phyloP scores from a whole-genome alignment of 2,888 invertebrate species.

The Nipponacmea schrenckii region DNA sequence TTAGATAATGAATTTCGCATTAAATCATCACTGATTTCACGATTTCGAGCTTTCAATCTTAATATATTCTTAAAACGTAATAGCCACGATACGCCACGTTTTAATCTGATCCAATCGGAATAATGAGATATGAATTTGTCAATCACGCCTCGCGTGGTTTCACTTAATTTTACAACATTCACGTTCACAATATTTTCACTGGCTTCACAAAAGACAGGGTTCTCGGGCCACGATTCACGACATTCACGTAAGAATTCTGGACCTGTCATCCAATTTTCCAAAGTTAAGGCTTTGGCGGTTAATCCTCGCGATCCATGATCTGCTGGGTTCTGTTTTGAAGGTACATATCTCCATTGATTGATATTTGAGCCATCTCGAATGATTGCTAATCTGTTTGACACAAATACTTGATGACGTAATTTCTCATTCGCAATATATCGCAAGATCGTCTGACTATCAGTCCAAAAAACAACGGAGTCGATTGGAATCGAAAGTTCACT shows the following conservation, averaged over 20 bases:
- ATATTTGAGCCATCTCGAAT: slow-evolving; percentile 8
- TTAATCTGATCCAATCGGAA: neutral
- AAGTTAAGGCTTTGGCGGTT: neutral
- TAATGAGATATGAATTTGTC: neutral
- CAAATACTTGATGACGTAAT: neutral
- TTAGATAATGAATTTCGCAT: neutral
- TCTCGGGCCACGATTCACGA: neutral
- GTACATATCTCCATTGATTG: slow-evolving; percentile 27
- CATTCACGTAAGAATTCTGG: slow-evolving; percentile 18
- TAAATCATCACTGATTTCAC: neutral
- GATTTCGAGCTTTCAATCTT: neutral
- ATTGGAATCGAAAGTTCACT: neutral
- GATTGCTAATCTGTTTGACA: too few species aligned
- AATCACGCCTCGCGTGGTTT: neutral
- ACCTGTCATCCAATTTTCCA: slow-evolving; percentile 18
- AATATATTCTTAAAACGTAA: neutral
- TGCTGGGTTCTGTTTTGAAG: slow-evolving; percentile 1
- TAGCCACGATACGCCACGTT: neutral
- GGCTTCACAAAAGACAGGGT: neutral
- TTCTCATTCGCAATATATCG: slow-evolving; percentile 16
- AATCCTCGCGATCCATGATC: neutral
- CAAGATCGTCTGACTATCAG: slow-evolving; percentile 16
- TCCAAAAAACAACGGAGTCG: slow-evolving; percentile 15
- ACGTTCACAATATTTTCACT: neutral
- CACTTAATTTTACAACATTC: neutral